These are phyloP conservation scores for Sycophila texana DNA, from an alignment of 2,888 invertebrate species.

Conservation along the genomic window DNA sequence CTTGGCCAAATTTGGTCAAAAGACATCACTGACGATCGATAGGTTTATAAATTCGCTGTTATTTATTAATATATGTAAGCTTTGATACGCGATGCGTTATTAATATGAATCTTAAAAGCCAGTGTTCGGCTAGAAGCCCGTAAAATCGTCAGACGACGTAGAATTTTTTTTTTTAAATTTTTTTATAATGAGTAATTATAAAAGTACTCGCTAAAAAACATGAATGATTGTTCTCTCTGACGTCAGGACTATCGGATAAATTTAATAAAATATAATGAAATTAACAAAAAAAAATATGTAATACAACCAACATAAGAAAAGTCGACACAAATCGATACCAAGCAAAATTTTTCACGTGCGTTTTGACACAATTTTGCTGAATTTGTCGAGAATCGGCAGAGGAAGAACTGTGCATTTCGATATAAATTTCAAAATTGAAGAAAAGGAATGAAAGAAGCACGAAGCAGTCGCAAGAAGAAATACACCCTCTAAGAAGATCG, in stretches of 20 bases:
- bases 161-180: constrained; percentile 21
- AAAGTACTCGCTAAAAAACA: constrained; percentile 45
- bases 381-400: constrained; percentile 26
- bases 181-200: constrained; percentile 35
- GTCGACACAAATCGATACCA: constrained; percentile 44
- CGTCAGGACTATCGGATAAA: constrained; percentile 54
- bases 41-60: constrained; percentile 58
- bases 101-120: constrained; percentile 42
- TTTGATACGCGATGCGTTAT: constrained; percentile 55
- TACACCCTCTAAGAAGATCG: background rate
- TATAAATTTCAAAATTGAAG: constrained; percentile 33
- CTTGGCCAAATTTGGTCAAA: constrained; percentile 70
- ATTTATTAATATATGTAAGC: constrained; percentile 48
- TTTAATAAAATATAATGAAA: constrained; percentile 20
- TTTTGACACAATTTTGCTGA: constrained; percentile 52
- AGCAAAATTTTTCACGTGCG: constrained; percentile 55
- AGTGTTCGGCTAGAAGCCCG: constrained; percentile 24
- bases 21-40: constrained; percentile 66
- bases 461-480: constrained; percentile 43
- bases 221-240: constrained; percentile 55
- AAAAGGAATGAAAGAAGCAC: constrained; percentile 39
- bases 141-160: constrained; percentile 33
- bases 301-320: constrained; percentile 20
- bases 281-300: background rate
- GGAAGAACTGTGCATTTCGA: constrained; percentile 46